phyloP scores from a whole-genome alignment of 2,888 invertebrate species.

The Troglohyphantes excavatus region DNA sequence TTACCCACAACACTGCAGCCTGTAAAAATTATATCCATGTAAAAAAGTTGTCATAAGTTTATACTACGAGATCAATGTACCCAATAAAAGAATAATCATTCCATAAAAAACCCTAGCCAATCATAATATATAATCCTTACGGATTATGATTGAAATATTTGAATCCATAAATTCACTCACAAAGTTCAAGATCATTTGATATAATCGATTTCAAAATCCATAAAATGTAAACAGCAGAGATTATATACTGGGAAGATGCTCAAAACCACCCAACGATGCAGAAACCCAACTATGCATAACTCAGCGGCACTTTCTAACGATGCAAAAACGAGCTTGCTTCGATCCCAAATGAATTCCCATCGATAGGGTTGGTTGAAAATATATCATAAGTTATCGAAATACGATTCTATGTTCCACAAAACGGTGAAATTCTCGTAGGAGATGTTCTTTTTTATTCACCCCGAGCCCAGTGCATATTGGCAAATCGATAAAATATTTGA shows the following conservation, averaged over 20 bases:
- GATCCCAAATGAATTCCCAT: not conserved
- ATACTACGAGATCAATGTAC: too few relatives aligned
- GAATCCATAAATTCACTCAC: too few relatives aligned
- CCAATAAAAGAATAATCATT: too few relatives aligned
- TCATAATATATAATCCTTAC: too few relatives aligned
- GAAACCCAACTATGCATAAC: too few relatives aligned
- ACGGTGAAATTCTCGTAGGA: not conserved
- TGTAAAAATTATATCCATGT: too few relatives aligned
- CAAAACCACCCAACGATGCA: too few relatives aligned
- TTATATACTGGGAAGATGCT: not conserved
- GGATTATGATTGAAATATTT: too few relatives aligned
- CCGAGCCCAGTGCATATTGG: not conserved
- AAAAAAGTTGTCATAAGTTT: too few relatives aligned
- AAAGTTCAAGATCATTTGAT: not conserved
- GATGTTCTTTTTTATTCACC: not conserved
- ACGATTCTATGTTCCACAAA: conserved; percentile 17
- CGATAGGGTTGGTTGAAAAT: not conserved
- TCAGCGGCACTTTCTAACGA: not conserved
- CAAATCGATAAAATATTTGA: conserved; percentile 28
- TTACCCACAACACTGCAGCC: too few relatives aligned
- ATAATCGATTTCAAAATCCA: not conserved
- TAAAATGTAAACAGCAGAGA: not conserved
- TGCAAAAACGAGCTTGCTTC: not conserved
- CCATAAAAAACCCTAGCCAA: too few relatives aligned
- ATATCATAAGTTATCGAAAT: not conserved